A percentile compares a stretch with the other conserved stretches of the same genome.
These are phyloP conservation scores for Halichoeres trimaculatus DNA, from an alignment of 2,113 vertebrate species.

Conservation along the genomic window DNA sequence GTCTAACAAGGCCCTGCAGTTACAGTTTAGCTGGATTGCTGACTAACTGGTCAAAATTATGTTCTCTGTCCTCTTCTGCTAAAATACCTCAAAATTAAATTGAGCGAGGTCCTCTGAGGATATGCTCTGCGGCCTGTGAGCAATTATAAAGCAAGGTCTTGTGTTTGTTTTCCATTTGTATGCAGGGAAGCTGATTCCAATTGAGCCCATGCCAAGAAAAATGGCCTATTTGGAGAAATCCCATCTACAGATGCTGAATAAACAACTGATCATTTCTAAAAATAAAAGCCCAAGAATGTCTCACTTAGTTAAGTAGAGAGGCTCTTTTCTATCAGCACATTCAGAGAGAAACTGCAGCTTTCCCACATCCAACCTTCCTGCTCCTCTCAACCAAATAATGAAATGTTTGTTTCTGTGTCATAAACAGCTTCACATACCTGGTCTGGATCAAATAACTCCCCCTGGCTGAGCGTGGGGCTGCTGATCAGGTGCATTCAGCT, in stretches of 20 bases:
- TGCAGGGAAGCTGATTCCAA: conserved; percentile 6
- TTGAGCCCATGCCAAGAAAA: background rate
- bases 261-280: background rate
- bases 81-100: conserved; percentile 23
- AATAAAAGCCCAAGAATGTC: background rate
- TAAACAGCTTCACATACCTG: conserved; percentile 40
- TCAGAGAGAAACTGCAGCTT: conserved; percentile 9
- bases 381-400: conserved; percentile 26
- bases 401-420: conserved; percentile 50
- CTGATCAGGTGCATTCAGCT: conserved; percentile 39
- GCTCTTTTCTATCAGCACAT: background rate
- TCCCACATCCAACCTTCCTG: conserved; percentile 39
- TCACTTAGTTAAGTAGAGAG: background rate
- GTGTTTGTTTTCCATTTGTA: conserved; percentile 5
- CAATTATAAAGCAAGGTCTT: conserved; percentile 41
- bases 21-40: conserved; percentile 15
- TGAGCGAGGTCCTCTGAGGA: conserved; percentile 24
- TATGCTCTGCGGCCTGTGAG: conserved; percentile 16
- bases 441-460: conserved; percentile 44
- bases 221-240: background rate
- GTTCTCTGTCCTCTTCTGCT: conserved; percentile 20
- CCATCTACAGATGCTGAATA: conserved; percentile 5
- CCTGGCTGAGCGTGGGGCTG: background rate
- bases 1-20: conserved; percentile 17
- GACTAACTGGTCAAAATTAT: conserved; percentile 44